Percentiles rank a stretch among this genome's conserved stretches.
phyloP scores from a whole-genome alignment of 2,113 vertebrate genomes.

The Lophotis ruficrista region DNA sequence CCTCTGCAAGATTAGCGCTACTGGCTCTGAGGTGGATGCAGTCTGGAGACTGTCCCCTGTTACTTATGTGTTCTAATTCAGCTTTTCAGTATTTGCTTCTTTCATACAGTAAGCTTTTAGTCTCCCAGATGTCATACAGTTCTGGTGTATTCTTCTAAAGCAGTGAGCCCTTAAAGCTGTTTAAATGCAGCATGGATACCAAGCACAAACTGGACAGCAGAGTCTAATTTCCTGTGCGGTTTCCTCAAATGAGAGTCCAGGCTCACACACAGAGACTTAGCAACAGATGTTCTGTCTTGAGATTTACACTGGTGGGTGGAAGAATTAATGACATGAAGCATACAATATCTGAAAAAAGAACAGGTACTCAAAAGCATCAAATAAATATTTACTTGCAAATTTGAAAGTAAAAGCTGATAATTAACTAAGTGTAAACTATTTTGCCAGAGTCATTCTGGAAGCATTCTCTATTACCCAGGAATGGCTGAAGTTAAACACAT shows the following conservation, averaged over 20 bases:
- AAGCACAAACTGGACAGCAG: not conserved
- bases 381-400: conserved; percentile 32
- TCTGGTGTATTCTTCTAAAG: not conserved
- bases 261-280: not conserved
- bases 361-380: not conserved
- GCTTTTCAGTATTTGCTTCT: not conserved
- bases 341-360: not conserved
- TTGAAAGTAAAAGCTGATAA: not conserved
- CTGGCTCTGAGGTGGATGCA: not conserved
- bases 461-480: not conserved
- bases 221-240: not conserved
- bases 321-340: not conserved
- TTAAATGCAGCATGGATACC: not conserved
- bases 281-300: not conserved
- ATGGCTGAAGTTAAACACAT: not conserved
- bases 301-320: not conserved
- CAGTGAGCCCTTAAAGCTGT: not conserved
- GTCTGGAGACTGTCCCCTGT: not conserved
- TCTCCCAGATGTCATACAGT: not conserved
- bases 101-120: not conserved
- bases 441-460: not conserved
- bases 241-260: not conserved
- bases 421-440: not conserved
- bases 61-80: not conserved
- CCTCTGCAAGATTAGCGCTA: not conserved